These are phyloP conservation scores for Troides aeacus DNA, from an alignment of 2,888 invertebrate genomes.

Conservation along the genomic window DNA sequence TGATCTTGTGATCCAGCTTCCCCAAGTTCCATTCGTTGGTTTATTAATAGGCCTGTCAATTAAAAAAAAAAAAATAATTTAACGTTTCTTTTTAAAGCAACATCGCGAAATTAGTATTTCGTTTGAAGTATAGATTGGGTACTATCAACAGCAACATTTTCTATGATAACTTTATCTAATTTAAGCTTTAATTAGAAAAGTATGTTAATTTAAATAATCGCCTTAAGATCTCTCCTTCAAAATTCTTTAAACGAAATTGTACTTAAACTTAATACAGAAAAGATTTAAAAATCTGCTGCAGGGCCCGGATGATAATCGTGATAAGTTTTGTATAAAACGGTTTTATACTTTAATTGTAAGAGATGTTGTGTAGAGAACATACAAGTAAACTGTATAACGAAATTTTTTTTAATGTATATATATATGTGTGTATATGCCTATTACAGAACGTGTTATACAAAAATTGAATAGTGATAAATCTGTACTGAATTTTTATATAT, in stretches of 20 bases:
- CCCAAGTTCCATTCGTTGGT: no score
- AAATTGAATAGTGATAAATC: no score
- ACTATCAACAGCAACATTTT: background rate
- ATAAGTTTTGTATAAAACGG: background rate
- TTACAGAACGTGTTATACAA: no score
- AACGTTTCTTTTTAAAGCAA: no score
- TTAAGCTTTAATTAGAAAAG: conserved; percentile 6
- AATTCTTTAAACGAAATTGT: background rate
- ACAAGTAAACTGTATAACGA: background rate
- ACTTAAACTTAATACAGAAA: background rate
- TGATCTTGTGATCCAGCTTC: no score
- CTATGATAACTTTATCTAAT: background rate
- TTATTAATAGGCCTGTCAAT: no score
- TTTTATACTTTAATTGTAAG: background rate
- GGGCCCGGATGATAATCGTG: background rate
- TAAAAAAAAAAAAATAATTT: no score
- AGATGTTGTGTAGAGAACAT: background rate
- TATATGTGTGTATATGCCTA: no score
- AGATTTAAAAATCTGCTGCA: background rate
- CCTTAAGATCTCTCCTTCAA: background rate
- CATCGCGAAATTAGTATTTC: background rate
- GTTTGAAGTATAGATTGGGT: background rate
- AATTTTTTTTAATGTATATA: no score
- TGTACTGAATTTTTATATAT: no score
- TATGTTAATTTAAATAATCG: conserved; percentile 12